phyloP scores from a whole-genome alignment of 2,113 vertebrate genomes.

The Macquaria ambigua region DNA sequence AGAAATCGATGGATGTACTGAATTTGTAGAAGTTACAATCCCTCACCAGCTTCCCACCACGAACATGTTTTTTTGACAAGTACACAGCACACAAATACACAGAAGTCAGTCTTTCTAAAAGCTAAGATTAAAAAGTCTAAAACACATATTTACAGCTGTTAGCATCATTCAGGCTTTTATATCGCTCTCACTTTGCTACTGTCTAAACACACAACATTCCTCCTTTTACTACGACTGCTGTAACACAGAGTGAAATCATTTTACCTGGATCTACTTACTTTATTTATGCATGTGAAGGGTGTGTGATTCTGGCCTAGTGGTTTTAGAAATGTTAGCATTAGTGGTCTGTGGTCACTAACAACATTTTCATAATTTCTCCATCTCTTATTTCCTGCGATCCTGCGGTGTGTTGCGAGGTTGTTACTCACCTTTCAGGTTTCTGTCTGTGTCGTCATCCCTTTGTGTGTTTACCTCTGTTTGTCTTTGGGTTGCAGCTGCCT shows the following conservation, averaged over 20 bases:
- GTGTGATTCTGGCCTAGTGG: neutral
- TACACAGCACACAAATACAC: neutral
- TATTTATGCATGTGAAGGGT: neutral
- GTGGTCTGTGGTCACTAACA: neutral
- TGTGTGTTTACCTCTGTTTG: constrained; percentile 24
- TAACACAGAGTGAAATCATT: neutral
- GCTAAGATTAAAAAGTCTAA: neutral
- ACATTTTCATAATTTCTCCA: neutral
- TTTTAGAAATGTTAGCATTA: neutral
- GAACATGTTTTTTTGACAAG: neutral
- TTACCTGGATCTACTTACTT: neutral
- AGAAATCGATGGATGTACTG: neutral
- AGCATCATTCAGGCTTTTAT: neutral
- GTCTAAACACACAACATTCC: neutral
- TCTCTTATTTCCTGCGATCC: neutral
- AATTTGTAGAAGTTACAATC: neutral
- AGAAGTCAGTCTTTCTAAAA: neutral
- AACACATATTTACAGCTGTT: neutral
- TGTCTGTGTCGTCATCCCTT: neutral
- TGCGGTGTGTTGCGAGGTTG: neutral
- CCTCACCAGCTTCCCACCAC: neutral
- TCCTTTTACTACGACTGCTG: neutral
- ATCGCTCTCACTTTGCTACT: neutral
- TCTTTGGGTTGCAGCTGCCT: constrained; percentile 2
- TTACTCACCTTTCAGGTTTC: constrained; percentile 18